A percentile compares a stretch with the other conserved stretches of the same genome.
Conservation (phyloP, 2,113 vertebrate species). For the Amblyornis subalaris region DNA sequence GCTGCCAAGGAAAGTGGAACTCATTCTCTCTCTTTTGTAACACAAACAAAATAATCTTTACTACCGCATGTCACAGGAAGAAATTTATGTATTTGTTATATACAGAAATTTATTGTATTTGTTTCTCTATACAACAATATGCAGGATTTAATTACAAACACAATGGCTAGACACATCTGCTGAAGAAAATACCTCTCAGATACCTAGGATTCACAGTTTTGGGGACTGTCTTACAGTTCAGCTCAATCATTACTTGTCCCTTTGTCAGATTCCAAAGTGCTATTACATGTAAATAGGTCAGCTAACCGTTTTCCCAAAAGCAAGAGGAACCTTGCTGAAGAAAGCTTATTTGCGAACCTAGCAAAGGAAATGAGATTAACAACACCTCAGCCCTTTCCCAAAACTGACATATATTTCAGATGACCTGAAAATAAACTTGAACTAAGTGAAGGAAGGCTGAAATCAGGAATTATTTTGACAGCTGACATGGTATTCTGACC, state of each 20-base stretch:
- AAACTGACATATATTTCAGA: background rate
- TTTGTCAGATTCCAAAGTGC: background rate
- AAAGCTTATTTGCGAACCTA: background rate
- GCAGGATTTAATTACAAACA: background rate
- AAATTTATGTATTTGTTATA: background rate
- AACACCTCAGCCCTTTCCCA: background rate
- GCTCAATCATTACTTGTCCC: background rate
- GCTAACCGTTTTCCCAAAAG: background rate
- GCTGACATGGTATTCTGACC: background rate
- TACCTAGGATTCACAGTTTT: background rate
- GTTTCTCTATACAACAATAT: background rate
- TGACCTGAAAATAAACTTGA: background rate
- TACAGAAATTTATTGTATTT: background rate
- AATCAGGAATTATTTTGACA: background rate
- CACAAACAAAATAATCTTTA: background rate
- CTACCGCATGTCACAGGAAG: background rate
- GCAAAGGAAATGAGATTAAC: background rate
- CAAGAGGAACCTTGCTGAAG: background rate
- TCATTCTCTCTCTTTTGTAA: background rate
- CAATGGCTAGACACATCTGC: background rate
- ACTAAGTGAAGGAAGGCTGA: background rate
- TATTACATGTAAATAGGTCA: background rate
- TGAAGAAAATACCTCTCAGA: background rate
- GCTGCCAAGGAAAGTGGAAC: background rate
- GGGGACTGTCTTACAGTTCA: background rate